Base-by-base conservation (phyloP, 2,888 invertebrate genomes). In the Agapetus fuscipes region DNA sequence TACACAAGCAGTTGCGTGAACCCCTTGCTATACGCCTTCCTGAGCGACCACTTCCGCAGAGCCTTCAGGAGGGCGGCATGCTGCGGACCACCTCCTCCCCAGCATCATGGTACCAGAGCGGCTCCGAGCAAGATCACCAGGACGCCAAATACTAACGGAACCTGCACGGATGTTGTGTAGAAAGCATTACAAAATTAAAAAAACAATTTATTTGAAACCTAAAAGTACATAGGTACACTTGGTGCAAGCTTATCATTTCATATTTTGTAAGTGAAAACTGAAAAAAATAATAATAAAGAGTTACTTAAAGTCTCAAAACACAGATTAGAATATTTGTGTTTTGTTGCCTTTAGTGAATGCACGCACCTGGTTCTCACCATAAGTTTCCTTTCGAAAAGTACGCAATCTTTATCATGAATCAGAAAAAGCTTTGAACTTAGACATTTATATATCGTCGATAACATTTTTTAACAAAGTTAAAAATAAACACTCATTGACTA, bases 1-100 rank as follows among this genome's bases (percentile, higher is more conserved):
- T 95, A 95, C 65, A 88, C 84, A 69, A 95, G 93, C 71, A 87
- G 87, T 54, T 94, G 94, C 60, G 83, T 95, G 54, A 94, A 95
- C 64, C 94, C 94, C 0, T 83, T 95, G 50, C 75, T 95, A 34
- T 95, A 95, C 66, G 93, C 93, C 3, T 90, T 94, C 63, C 73
- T 94, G 34, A 93, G 91, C 2, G 93, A 94, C 54, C 91, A 91
- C 66, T 94, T 95, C 66, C 77, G 93, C 51, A 83, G 89, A 56
- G 91, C 90, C 14, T 94, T 94, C 60, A 73, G 75, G 45, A 77
- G 78, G 61, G 76, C 47, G 12, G 47, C 48, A 2, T 47, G 47
- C 37, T 48, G 48, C 25, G 42, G 48, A 2, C 45, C 45, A 6
- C 48, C 48, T 9, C 28, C 44, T 9, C n/a, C 37, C 17, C 39